Evolutionary conservation across 2,888 invertebrate genomes (phyloP).

Genomic region (Drosophila putrida): DNA sequence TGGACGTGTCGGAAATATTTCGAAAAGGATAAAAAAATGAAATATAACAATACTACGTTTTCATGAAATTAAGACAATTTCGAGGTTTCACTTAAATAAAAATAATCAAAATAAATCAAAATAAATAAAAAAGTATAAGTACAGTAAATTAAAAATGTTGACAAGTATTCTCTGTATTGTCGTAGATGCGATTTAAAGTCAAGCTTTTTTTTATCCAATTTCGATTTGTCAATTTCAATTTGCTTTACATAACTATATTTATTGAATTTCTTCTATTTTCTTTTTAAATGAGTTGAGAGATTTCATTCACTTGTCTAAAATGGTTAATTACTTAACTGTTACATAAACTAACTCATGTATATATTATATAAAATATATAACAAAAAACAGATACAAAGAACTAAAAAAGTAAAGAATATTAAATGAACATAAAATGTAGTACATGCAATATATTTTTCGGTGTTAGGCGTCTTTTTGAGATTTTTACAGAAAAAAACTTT

Average conservation of each 20-base stretch:
- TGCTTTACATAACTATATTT: no score
- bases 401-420: slow-evolving; percentile 41
- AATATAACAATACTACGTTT: slow-evolving; percentile 63
- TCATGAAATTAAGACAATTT: slow-evolving; percentile 83
- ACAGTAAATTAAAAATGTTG: slow-evolving; percentile 27
- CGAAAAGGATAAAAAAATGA: slow-evolving; percentile 7
- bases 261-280: slow-evolving; percentile 1
- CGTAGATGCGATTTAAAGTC: slow-evolving; percentile 43
- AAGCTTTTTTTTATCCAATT: slow-evolving; percentile 11
- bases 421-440: slow-evolving; percentile 71
- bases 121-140: slow-evolving; percentile 27
- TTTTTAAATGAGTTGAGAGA: slow-evolving; percentile 15
- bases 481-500: slow-evolving; percentile 75
- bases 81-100: slow-evolving; percentile 81
- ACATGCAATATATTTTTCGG: slow-evolving; percentile 85
- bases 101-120: slow-evolving; percentile 42
- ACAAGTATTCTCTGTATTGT: slow-evolving; percentile 36
- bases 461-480: slow-evolving; percentile 86
- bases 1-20: slow-evolving; percentile 1
- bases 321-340: slow-evolving; percentile 64
- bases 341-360: slow-evolving; percentile 83
- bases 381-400: slow-evolving; percentile 38
- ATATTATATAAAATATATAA: slow-evolving; percentile 55
- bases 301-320: slow-evolving; percentile 45
- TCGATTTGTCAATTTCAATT: no score